Evolutionary conservation across 2,797 vertebrate species (phyloP).

Genomic region (Sarcophilus harrisii): DNA sequence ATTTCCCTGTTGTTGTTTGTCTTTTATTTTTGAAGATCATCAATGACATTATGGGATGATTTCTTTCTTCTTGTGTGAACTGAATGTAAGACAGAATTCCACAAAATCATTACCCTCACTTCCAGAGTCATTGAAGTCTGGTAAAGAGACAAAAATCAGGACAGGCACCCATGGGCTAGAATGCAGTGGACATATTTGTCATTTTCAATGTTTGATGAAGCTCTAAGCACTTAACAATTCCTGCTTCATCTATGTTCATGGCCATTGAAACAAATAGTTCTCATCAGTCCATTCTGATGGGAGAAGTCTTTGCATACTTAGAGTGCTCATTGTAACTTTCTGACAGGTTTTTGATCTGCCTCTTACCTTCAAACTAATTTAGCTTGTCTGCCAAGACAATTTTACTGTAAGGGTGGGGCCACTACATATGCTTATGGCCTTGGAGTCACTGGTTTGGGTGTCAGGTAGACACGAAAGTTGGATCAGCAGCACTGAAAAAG

Average conservation of each 20-base stretch:
- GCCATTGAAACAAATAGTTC: too few species aligned
- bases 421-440: too few species aligned
- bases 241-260: neutral
- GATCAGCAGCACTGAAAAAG: too few species aligned
- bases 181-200: neutral
- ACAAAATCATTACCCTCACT: neutral
- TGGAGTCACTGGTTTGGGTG: too few species aligned
- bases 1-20: neutral
- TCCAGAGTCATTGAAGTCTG: neutral
- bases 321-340: too few species aligned
- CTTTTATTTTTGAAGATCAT: neutral
- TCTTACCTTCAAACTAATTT: too few species aligned
- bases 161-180: neutral
- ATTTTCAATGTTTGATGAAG: neutral
- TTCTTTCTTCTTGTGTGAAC: neutral
- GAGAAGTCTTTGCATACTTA: too few species aligned
- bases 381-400: too few species aligned
- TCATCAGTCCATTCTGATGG: neutral
- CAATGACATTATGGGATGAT: neutral
- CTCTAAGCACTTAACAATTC: neutral
- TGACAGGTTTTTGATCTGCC: too few species aligned
- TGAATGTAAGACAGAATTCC: neutral
- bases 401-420: too few species aligned
- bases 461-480: too few species aligned
- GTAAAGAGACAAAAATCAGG: too few species aligned